Percentiles rank a stretch among this genome's conserved stretches.
These are phyloP conservation scores for Capromys pilorides DNA, from an alignment of 2,797 vertebrate species.

Conservation along the genomic window DNA sequence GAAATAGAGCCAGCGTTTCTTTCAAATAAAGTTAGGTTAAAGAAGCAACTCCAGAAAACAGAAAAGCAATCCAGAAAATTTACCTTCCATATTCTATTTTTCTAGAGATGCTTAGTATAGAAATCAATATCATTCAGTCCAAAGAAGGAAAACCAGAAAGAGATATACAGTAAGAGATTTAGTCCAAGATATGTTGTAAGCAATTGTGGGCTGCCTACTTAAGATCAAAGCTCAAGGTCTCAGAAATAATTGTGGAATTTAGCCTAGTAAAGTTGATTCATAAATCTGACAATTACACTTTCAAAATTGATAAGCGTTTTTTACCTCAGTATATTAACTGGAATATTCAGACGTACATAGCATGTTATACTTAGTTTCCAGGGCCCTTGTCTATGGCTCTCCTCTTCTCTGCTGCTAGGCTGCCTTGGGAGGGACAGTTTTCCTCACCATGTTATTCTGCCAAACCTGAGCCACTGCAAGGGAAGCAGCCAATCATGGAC, in stretches of 20 bases:
- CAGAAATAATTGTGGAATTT: not conserved
- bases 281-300: not conserved
- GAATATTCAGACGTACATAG: not conserved
- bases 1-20: not conserved
- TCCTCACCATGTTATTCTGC: not conserved
- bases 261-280: too few relatives aligned
- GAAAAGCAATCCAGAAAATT: not conserved
- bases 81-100: not conserved
- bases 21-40: not conserved
- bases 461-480: not conserved
- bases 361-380: not conserved
- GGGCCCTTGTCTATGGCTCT: not conserved
- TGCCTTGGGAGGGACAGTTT: not conserved
- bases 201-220: not conserved
- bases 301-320: not conserved
- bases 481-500: not conserved
- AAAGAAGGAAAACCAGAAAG: not conserved
- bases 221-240: not conserved
- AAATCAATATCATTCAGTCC: not conserved
- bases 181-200: not conserved
- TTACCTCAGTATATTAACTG: not conserved
- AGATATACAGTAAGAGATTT: not conserved
- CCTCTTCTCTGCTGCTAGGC: not conserved
- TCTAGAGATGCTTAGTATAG: not conserved
- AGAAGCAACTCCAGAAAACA: not conserved